These are phyloP conservation scores for Steinernema khuongi DNA, from an alignment of 1,140 invertebrate species.

Conservation along the genomic window DNA sequence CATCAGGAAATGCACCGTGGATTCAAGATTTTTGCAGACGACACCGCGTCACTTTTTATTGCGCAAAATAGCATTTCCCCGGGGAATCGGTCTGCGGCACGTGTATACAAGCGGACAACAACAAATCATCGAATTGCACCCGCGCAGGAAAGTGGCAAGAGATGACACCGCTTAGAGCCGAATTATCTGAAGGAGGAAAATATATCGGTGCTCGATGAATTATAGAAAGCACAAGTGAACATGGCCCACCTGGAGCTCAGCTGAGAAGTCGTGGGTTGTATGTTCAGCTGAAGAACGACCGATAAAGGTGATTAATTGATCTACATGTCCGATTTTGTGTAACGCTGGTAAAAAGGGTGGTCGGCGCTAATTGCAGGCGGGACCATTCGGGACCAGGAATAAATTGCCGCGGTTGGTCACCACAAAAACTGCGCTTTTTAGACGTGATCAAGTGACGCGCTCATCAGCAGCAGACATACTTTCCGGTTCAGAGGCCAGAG, in stretches of 20 bases:
- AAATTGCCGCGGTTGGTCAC: conserved; percentile 2
- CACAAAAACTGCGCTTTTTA: background rate
- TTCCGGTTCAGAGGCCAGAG: background rate
- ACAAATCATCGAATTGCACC: background rate
- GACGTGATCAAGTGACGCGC: background rate
- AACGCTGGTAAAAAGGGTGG: background rate
- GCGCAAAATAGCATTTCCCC: background rate
- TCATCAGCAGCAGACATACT: background rate
- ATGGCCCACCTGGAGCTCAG: no score
- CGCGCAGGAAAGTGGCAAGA: no score
- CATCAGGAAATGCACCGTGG: no score
- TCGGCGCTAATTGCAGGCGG: background rate
- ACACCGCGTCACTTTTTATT: background rate
- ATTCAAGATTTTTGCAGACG: no score
- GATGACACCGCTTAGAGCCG: no score
- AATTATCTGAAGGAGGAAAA: no score
- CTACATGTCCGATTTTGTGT: background rate
- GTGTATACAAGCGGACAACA: background rate
- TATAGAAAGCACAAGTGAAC: no score
- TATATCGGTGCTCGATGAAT: no score
- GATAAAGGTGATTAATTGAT: background rate
- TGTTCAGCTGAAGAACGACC: background rate
- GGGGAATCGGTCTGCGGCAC: background rate
- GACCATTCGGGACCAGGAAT: background rate
- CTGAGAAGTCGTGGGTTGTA: no score